Evolutionary conservation across 1,140 invertebrate species (phyloP).

Genomic region (Odontomachus brunneus): DNA sequence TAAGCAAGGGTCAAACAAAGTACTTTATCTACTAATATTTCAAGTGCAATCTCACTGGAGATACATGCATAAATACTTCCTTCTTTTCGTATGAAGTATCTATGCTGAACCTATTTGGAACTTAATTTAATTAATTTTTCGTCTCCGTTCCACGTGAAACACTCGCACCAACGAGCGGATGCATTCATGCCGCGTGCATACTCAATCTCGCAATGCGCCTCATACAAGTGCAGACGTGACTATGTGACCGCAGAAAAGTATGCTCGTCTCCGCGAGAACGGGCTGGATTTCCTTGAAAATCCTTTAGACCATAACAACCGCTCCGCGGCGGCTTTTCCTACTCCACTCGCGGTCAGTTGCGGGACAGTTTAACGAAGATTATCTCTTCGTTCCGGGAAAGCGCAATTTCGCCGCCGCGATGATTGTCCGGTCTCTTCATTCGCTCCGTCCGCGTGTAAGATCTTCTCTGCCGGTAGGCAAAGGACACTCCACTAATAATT

Average conservation of each 20-base stretch:
- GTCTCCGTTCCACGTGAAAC: too few relatives aligned
- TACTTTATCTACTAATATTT: too few relatives aligned
- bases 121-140: too few relatives aligned
- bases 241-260: slow-evolving; percentile 33
- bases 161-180: too few relatives aligned
- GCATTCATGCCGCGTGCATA: not conserved
- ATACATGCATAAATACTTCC: too few relatives aligned
- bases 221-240: slow-evolving; percentile 13
- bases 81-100: too few relatives aligned
- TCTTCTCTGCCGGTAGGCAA: not conserved
- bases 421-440: slow-evolving; percentile 1
- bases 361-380: slow-evolving; percentile 19
- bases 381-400: slow-evolving; percentile 12
- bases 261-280: slow-evolving; percentile 13
- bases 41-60: too few relatives aligned
- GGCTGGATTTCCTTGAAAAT: slow-evolving; percentile 51
- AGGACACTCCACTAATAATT: not conserved
- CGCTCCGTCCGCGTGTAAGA: not conserved
- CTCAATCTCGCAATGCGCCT: not conserved
- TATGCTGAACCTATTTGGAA: too few relatives aligned
- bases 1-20: too few relatives aligned
- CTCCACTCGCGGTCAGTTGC: not conserved
- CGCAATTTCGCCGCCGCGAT: not conserved
- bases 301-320: slow-evolving; percentile 39
- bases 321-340: slow-evolving; percentile 20